Percentiles rank a stretch among this genome's conserved stretches.
phyloP scores from a whole-genome alignment of 2,888 invertebrate genomes.

The Andrena praecox region DNA sequence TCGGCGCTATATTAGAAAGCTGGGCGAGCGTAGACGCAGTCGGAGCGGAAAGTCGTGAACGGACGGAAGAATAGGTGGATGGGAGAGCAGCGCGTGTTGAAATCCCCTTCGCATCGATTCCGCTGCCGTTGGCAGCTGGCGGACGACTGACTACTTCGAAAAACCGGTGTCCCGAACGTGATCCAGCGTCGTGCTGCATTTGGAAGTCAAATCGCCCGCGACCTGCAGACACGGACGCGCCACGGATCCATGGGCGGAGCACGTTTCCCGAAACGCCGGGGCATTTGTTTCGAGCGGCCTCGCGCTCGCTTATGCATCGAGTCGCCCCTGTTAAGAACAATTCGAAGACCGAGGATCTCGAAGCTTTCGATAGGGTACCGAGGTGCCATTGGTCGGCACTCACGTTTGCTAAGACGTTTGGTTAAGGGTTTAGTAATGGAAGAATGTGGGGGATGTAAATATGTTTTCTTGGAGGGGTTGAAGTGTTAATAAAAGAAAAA shows the following conservation, averaged over 20 bases:
- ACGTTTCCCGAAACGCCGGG: slow-evolving; percentile 26
- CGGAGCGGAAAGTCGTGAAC: slow-evolving; percentile 6
- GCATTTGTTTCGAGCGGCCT: slow-evolving; percentile 35
- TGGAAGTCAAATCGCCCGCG: slow-evolving; percentile 62
- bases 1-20: slow-evolving; percentile 1
- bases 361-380: neutral
- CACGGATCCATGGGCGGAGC: slow-evolving; percentile 3
- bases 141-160: slow-evolving; percentile 54
- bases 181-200: slow-evolving; percentile 43
- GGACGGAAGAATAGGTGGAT: slow-evolving; percentile 5
- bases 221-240: slow-evolving; percentile 4
- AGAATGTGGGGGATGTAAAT: no score
- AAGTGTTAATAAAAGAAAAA: no score
- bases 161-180: slow-evolving; percentile 56
- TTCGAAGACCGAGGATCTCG: neutral
- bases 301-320: neutral
- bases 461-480: no score
- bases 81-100: slow-evolving; percentile 31
- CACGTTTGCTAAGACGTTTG: neutral
- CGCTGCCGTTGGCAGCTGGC: slow-evolving; percentile 36
- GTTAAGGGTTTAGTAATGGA: no score
- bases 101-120: slow-evolving; percentile 52
- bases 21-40: neutral
- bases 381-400: neutral
- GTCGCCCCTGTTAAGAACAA: neutral